Conservation (phyloP, 2,888 invertebrate species). For the Drosophila prolongata region DNA sequence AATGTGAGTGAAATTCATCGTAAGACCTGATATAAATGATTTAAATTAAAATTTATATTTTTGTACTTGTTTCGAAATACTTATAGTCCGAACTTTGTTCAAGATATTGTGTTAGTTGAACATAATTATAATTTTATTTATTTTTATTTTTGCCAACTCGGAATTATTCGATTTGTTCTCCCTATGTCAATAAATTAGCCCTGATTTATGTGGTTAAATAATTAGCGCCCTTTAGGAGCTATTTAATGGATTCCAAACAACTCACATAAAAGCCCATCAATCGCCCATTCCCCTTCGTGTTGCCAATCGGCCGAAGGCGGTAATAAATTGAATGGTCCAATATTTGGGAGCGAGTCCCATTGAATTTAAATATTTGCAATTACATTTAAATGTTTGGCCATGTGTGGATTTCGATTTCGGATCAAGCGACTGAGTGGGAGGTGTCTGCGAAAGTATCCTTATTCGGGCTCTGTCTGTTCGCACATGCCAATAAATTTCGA, state of each 20-base stretch:
- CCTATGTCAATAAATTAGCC: conserved; percentile 12
- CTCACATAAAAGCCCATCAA: conserved; percentile 28
- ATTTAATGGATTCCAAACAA: conserved; percentile 33
- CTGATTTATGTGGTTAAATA: conserved; percentile 47
- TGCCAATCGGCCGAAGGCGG: conserved; percentile 22
- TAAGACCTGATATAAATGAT: no score
- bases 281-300: conserved; percentile 2
- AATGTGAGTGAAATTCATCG: no score
- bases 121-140: conserved; percentile 1
- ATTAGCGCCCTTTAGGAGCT: conserved; percentile 43
- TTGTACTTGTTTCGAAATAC: no score
- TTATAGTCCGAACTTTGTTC: no score
- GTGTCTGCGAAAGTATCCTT: conserved; percentile 38
- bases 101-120: neutral
- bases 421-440: conserved; percentile 13
- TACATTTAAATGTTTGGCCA: conserved; percentile 71
- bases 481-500: conserved; percentile 71
- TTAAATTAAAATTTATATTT: no score
- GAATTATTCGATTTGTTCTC: conserved; percentile 9
- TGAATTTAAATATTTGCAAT: conserved; percentile 76
- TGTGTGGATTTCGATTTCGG: conserved; percentile 36
- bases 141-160: neutral
- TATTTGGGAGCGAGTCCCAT: conserved; percentile 40
- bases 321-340: conserved; percentile 44
- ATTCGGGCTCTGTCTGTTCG: conserved; percentile 35